Conservation (phyloP, 2,113 vertebrate species). For the Holacanthus passer region DNA sequence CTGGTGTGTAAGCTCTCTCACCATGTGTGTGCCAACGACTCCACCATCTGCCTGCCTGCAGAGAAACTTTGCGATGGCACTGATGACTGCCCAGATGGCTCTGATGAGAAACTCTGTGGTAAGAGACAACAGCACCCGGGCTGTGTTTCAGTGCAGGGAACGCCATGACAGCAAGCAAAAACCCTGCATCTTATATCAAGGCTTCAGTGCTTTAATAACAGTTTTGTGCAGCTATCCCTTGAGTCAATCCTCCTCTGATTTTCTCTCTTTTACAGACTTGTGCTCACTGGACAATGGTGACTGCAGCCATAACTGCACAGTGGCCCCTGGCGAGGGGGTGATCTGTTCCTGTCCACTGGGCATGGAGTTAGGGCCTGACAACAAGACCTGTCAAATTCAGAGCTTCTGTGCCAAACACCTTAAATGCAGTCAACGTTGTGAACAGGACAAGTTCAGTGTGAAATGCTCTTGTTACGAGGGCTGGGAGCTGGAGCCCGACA, state of each 20-base stretch:
- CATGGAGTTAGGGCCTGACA: conserved; percentile 92
- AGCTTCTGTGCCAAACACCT: conserved; percentile 98
- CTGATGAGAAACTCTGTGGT: conserved; percentile 97
- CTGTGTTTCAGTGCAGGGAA: conserved; percentile 36
- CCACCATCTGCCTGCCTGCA: conserved; percentile 92
- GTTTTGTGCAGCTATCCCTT: not conserved
- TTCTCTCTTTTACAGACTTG: conserved; percentile 59
- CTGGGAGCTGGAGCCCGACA: conserved; percentile 93
- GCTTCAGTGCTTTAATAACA: conserved; percentile 9
- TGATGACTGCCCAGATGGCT: conserved; percentile 93
- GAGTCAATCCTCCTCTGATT: not conserved
- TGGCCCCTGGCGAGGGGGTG: conserved; percentile 93
- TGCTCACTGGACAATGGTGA: conserved; percentile 93
- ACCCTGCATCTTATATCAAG: conserved; percentile 2
- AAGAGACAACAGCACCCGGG: conserved; percentile 51
- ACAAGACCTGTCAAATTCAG: conserved; percentile 97
- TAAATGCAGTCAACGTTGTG: conserved; percentile 97
- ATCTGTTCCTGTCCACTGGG: conserved; percentile 96
- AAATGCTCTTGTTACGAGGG: conserved; percentile 98
- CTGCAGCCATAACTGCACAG: conserved; percentile 97
- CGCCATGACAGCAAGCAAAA: conserved; percentile 11
- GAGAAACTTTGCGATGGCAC: conserved; percentile 94
- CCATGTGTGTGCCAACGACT: conserved; percentile 94
- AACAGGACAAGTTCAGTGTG: conserved; percentile 95
- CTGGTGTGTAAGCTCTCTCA: conserved; percentile 95